phyloP scores from a whole-genome alignment of 2,113 vertebrate genomes.

The Oryzias curvinotus region DNA sequence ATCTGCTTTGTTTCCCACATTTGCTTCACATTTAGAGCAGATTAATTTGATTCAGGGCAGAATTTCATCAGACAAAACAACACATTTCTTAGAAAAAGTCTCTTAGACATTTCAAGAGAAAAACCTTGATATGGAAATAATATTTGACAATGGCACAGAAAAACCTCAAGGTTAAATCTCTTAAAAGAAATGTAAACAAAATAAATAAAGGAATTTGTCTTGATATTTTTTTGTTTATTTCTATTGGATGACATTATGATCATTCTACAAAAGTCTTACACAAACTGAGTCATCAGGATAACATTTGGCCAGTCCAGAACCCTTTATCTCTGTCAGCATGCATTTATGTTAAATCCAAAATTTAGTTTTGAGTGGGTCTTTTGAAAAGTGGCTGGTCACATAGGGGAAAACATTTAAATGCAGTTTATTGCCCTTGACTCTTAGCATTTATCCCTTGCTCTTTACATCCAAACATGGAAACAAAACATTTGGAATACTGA shows the following conservation, averaged over 20 bases:
- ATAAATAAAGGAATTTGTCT: neutral
- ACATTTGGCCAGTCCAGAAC: neutral
- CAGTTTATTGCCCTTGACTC: too few species aligned
- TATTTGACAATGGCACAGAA: slow-evolving; percentile 3
- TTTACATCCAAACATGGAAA: neutral
- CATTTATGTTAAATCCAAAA: neutral
- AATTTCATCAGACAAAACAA: slow-evolving; percentile 23
- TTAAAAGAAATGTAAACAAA: neutral
- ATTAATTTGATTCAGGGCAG: slow-evolving; percentile 39
- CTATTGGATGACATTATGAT: neutral
- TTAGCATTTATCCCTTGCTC: too few species aligned
- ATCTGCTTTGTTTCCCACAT: slow-evolving; percentile 52
- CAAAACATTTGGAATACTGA: neutral
- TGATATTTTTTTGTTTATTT: slow-evolving; percentile 9
- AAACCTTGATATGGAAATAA: slow-evolving; percentile 7
- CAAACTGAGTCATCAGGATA: too few species aligned
- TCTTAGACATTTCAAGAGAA: neutral
- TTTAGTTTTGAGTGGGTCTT: neutral
- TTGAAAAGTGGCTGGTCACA: neutral
- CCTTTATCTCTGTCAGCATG: neutral
- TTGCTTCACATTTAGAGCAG: slow-evolving; percentile 41
- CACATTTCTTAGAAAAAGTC: slow-evolving; percentile 20
- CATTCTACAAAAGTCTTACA: too few species aligned
- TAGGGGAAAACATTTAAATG: too few species aligned
- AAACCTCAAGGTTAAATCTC: neutral